Conservation (phyloP, 2,113 vertebrate genomes). For the Emydura subglobosa region DNA sequence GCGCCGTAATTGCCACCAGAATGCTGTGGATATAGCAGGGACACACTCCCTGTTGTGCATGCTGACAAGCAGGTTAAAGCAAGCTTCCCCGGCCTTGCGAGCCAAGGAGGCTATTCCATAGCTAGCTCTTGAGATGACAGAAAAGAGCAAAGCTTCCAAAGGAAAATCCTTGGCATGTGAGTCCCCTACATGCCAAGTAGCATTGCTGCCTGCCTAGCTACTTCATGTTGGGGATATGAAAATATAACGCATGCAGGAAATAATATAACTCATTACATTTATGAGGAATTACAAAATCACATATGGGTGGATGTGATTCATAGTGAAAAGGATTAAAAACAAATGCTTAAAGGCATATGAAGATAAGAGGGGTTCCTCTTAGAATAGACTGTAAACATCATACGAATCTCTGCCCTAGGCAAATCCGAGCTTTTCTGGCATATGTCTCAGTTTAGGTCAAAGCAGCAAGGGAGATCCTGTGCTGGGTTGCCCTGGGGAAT, state of each 20-base stretch:
- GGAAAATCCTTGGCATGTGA: no score
- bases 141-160: no score
- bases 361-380: background rate
- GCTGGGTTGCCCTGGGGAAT: background rate
- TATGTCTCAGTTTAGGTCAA: background rate
- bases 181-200: background rate
- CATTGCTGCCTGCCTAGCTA: background rate
- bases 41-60: no score
- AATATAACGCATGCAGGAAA: background rate
- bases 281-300: background rate
- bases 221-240: background rate
- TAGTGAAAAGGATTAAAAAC: background rate
- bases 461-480: background rate
- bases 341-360: background rate
- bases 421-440: background rate
- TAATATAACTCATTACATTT: background rate
- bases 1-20: no score
- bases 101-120: no score
- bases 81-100: no score
- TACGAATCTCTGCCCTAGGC: background rate
- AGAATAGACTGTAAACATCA: background rate
- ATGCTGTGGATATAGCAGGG: no score
- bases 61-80: no score
- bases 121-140: no score
- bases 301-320: background rate